Percentiles rank a stretch among this genome's conserved stretches.
Evolutionary conservation across 1,140 invertebrate genomes (phyloP).

Genomic region (Kradibia gibbosae): DNA sequence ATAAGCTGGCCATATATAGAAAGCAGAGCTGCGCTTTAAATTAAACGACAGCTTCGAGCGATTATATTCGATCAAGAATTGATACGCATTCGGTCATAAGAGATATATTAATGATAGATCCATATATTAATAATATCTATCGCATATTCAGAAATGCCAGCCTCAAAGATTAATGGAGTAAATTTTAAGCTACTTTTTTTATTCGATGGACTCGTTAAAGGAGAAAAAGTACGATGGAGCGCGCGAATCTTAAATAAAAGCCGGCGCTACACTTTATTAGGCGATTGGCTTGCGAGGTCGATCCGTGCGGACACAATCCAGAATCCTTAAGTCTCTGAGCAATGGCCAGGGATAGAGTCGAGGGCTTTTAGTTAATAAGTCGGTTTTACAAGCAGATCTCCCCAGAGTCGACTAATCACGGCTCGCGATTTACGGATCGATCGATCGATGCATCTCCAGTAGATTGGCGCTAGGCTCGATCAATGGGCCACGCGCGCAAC

Average conservation of each 20-base stretch:
- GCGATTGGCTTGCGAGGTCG: neutral
- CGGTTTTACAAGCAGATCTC: too few species aligned
- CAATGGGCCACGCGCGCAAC: too few species aligned
- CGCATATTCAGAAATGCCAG: neutral
- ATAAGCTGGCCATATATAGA: too few species aligned
- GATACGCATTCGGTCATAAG: neutral
- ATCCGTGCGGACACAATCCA: neutral
- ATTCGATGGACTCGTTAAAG: neutral
- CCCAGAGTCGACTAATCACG: too few species aligned
- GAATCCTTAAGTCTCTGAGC: neutral
- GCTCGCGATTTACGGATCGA: too few species aligned
- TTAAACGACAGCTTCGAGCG: neutral
- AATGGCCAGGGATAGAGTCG: too few species aligned
- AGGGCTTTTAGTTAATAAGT: too few species aligned
- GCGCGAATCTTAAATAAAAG: neutral
- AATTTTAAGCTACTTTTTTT: neutral
- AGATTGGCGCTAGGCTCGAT: too few species aligned
- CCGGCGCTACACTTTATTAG: neutral
- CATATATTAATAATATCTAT: neutral
- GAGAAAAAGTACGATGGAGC: too few species aligned
- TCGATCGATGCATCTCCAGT: too few species aligned
- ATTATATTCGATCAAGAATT: neutral
- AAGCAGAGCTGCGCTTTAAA: conserved; percentile 18
- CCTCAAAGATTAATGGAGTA: neutral
- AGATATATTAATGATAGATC: neutral